phyloP scores from a whole-genome alignment of 1,140 invertebrate species.

The Linepithema humile region DNA sequence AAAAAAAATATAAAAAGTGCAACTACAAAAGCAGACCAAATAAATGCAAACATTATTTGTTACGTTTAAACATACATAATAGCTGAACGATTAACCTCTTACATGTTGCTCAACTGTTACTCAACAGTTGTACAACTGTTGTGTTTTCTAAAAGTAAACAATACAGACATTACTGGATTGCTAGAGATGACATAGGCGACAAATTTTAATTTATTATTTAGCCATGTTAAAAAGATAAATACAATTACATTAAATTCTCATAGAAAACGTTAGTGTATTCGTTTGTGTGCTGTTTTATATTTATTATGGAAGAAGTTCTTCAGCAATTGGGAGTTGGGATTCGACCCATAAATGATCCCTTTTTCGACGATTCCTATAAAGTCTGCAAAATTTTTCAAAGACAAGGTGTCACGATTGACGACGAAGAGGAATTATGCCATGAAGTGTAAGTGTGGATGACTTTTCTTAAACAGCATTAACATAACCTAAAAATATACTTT shows the following conservation, averaged over 20 bases:
- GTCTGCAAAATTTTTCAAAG: constrained; percentile 77
- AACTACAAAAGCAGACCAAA: too few species aligned
- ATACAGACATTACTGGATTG: neutral
- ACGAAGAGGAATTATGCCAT: constrained; percentile 83
- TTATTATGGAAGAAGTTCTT: constrained; percentile 66
- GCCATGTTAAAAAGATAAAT: neutral
- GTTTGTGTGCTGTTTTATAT: neutral
- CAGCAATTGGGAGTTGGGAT: constrained; percentile 76
- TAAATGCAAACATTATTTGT: too few species aligned
- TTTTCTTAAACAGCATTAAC: neutral
- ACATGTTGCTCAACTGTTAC: too few species aligned
- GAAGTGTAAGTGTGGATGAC: constrained; percentile 72
- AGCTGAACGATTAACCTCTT: too few species aligned
- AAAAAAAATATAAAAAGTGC: too few species aligned
- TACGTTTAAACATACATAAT: too few species aligned
- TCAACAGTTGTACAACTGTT: too few species aligned
- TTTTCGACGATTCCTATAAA: constrained; percentile 78
- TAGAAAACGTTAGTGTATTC: neutral
- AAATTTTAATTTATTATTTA: neutral
- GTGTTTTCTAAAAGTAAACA: too few species aligned
- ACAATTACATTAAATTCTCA: neutral
- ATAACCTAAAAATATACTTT: constrained; percentile 47
- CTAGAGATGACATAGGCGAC: neutral
- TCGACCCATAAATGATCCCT: constrained; percentile 78
- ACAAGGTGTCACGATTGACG: constrained; percentile 78